A percentile compares a stretch with the other conserved stretches of the same genome.
Evolutionary conservation across 2,797 vertebrate genomes (phyloP).

Genomic region (Coendou prehensilis): DNA sequence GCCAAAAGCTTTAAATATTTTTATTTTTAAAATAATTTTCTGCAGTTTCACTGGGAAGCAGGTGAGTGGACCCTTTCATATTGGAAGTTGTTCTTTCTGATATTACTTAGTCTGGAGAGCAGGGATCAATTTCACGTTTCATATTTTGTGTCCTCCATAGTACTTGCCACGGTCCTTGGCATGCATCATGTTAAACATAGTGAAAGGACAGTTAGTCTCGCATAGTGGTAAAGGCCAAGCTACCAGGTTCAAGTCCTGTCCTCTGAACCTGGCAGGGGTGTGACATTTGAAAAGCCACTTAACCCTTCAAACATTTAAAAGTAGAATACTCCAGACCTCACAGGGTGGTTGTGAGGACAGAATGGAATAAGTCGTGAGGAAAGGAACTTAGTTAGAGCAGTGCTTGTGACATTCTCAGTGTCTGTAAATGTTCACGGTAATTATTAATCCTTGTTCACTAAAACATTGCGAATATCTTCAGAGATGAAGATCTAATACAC

Average conservation of each 20-base stretch:
- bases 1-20: slow-evolving; percentile 13
- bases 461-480: not conserved
- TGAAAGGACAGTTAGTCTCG: not conserved
- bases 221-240: not conserved
- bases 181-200: not conserved
- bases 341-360: not conserved
- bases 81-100: not conserved
- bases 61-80: not conserved
- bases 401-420: not conserved
- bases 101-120: not conserved
- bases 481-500: not conserved
- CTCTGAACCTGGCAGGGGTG: not conserved
- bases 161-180: not conserved
- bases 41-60: not conserved
- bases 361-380: not conserved
- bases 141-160: not conserved
- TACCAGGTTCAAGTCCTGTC: not conserved
- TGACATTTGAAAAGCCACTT: slow-evolving; percentile 32
- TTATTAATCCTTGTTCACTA: not conserved
- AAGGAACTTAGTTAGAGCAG: not conserved
- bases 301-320: not conserved
- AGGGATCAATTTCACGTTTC: not conserved
- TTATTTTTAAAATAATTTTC: not conserved
- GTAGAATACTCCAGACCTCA: not conserved
- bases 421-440: not conserved